Evolutionary conservation across 2,888 invertebrate species (phyloP), one percentile per base, ranked within the genome.

Genomic region (Cheilosia vulpina): DNA sequence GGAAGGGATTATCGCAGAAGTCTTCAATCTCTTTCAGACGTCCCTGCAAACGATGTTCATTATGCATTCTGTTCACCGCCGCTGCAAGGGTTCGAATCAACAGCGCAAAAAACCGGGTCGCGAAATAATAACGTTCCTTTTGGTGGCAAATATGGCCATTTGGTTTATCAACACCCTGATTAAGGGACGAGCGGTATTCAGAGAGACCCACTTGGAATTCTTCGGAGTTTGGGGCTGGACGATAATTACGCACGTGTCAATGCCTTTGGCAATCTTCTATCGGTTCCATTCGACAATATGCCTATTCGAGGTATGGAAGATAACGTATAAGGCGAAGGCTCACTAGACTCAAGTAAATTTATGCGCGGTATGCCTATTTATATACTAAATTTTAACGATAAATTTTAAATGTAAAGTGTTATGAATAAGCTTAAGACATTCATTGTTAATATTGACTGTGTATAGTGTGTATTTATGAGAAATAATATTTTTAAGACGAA

Each of bases 181-280:
- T 89, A 95, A 97, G 92, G 96, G 96, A 87, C 94, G 97, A 3
- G 96, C 97, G 0, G 96, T 96, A 85, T 97, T 97, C 87, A 94
- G 97, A 63, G 96, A 96, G 9, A 95, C 96, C 15, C 97, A 97
- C 90, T 93, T 97, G 73, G 92, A 95, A 65, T 97, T 97, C 92
- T 97, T 96, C 90, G 97, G 97, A 0, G 94, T 96, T 1, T 97
- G 97, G 97, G 96, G 96, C 2, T 98, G 97, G 97, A 97, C 97
- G 0, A 96, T 97, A 88, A 97, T 98, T 88, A 97, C 96, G 0
- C 97, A 97, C 90, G 95, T 97, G 0, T 96, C 97, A 0, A 97
- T 97, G 95, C 97, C 97, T 0, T 93, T 98, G 58, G 96, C 96
- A 0, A 97, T 97, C 88, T 97, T 97, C 93, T 98, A 97, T 92